These are phyloP conservation scores for Rotaria socialis DNA, from an alignment of 2,888 invertebrate genomes.

Conservation along the genomic window DNA sequence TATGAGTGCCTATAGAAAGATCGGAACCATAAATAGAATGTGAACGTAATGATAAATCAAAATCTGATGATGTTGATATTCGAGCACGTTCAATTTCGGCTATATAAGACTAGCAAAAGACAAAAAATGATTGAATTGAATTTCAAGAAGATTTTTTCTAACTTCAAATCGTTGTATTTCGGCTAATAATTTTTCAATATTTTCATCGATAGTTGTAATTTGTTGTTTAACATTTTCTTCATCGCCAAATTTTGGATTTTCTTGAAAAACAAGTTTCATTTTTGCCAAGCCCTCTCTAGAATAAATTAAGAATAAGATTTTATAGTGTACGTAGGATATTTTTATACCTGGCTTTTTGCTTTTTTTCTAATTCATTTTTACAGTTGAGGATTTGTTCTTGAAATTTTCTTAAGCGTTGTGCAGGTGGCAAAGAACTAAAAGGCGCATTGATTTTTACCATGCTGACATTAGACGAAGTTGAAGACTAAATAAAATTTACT, in stretches of 20 bases:
- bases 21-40: conserved; percentile 1
- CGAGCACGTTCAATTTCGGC: neutral
- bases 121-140: neutral
- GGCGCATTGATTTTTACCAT: neutral
- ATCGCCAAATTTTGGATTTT: conserved; percentile 44
- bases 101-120: neutral
- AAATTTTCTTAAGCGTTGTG: conserved; percentile 28
- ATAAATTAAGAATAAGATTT: neutral
- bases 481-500: neutral
- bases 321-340: too few species aligned
- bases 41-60: neutral
- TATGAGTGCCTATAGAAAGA: neutral
- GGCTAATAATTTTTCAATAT: conserved; percentile 27
- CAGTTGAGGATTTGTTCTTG: conserved; percentile 13
- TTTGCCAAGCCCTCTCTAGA: conserved; percentile 40
- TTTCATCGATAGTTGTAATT: conserved; percentile 31
- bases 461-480: neutral
- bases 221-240: conserved; percentile 36
- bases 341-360: conserved; percentile 17
- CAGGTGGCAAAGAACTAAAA: neutral
- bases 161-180: conserved; percentile 30
- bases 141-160: neutral
- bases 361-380: conserved; percentile 21
- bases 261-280: conserved; percentile 38
- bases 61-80: neutral